Evolutionary conservation across 2,113 vertebrate genomes (phyloP).

Genomic region (Podiceps cristatus): DNA sequence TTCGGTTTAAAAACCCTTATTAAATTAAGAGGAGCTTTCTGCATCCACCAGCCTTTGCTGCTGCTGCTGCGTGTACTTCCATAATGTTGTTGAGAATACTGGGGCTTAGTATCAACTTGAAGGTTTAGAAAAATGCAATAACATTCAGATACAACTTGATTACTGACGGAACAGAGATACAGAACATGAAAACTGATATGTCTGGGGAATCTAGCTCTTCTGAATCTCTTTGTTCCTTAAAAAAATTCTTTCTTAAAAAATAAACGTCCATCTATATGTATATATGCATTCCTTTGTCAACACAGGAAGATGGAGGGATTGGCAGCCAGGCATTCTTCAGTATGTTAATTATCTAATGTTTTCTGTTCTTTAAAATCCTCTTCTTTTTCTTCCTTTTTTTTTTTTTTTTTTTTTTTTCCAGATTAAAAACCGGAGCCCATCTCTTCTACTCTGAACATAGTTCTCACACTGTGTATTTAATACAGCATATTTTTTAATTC

Average conservation of each 20-base stretch:
- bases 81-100: conserved; percentile 31
- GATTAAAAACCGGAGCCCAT: neutral
- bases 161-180: conserved; percentile 56
- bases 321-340: conserved; percentile 9
- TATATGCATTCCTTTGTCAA: conserved; percentile 46
- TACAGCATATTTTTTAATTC: conserved; percentile 23
- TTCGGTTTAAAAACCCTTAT: conserved; percentile 53
- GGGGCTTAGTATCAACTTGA: conserved; percentile 57
- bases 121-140: conserved; percentile 71
- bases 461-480: neutral
- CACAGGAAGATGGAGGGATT: conserved; percentile 3
- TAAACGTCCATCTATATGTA: neutral
- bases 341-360: conserved; percentile 35
- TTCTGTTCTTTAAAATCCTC: conserved; percentile 26
- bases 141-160: conserved; percentile 68
- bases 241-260: conserved; percentile 8
- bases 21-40: conserved; percentile 66
- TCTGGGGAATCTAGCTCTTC: conserved; percentile 39
- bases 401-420: neutral
- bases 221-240: conserved; percentile 28
- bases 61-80: conserved; percentile 50
- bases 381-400: neutral
- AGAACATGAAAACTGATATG: conserved; percentile 24
- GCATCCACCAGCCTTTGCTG: neutral
- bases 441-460: neutral